Percentiles rank a stretch among this genome's conserved stretches.
Evolutionary conservation across 1,140 invertebrate species (phyloP).

Genomic region (Cryptotermes secundus): DNA sequence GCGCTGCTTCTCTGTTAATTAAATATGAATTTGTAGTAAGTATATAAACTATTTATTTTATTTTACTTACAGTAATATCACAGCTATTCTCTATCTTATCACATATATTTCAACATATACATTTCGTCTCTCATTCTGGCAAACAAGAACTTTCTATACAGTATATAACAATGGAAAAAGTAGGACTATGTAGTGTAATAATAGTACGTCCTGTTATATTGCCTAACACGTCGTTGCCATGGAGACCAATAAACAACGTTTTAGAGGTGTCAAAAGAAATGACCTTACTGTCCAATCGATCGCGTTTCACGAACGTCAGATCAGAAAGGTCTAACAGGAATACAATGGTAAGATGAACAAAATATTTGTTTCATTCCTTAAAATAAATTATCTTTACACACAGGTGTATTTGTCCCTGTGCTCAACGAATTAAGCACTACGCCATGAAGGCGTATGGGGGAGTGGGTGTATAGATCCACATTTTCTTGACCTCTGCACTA

Average conservation of each 20-base stretch:
- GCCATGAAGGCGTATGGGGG: too few species aligned
- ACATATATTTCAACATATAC: background rate
- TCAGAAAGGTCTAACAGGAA: too few species aligned
- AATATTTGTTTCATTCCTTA: too few species aligned
- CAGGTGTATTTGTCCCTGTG: too few species aligned
- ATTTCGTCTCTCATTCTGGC: background rate
- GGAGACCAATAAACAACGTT: background rate
- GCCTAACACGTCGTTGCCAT: background rate
- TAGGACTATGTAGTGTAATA: background rate
- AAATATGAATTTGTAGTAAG: background rate
- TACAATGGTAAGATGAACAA: too few species aligned
- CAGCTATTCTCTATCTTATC: background rate
- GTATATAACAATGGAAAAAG: background rate
- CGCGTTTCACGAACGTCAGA: background rate
- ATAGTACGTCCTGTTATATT: background rate
- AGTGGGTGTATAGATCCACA: too few species aligned
- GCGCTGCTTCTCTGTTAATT: background rate
- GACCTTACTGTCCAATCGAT: background rate
- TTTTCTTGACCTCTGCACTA: too few species aligned
- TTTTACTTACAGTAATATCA: slow-evolving; percentile 1
- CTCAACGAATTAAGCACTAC: too few species aligned
- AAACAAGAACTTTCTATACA: background rate
- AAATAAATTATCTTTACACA: too few species aligned
- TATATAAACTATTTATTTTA: background rate
- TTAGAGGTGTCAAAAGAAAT: background rate